Conservation (phyloP, 1,140 invertebrate species). For the Scylla paramamosain region DNA sequence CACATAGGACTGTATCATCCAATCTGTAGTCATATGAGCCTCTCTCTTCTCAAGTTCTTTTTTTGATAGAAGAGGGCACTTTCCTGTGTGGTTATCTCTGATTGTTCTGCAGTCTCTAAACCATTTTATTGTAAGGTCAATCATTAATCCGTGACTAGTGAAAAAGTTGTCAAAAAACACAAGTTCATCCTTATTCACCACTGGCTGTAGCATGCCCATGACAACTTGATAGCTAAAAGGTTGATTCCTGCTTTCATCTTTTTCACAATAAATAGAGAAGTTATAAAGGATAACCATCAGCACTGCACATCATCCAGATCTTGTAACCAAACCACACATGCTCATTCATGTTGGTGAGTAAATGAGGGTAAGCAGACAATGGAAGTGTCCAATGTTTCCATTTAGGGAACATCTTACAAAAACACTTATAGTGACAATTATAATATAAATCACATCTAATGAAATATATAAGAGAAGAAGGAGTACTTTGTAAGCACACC, state of each 20-base stretch:
- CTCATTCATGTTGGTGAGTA: conserved; percentile 9
- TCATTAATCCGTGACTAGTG: background rate
- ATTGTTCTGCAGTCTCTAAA: background rate
- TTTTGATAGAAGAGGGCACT: conserved; percentile 31
- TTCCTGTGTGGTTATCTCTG: background rate
- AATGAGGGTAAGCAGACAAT: background rate
- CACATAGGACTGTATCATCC: conserved; percentile 28
- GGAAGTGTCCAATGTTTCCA: background rate
- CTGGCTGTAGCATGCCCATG: conserved; percentile 32
- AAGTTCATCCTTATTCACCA: conserved; percentile 19
- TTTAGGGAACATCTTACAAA: conserved; percentile 28
- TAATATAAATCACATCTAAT: background rate
- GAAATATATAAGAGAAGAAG: background rate
- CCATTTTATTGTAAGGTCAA: conserved; percentile 27
- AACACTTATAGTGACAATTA: background rate
- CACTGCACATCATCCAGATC: conserved; percentile 38
- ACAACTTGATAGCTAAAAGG: background rate
- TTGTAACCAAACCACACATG: conserved; percentile 9
- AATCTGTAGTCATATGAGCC: background rate
- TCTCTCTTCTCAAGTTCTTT: conserved; percentile 4
- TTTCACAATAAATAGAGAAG: conserved; percentile 23
- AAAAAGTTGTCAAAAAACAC: background rate
- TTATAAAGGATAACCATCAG: conserved; percentile 14
- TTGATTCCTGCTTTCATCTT: background rate
- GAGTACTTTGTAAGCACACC: background rate